A percentile compares a stretch with the other conserved stretches of the same genome.
phyloP scores from a whole-genome alignment of 2,113 vertebrate genomes.

The Chaetodon auriga region DNA sequence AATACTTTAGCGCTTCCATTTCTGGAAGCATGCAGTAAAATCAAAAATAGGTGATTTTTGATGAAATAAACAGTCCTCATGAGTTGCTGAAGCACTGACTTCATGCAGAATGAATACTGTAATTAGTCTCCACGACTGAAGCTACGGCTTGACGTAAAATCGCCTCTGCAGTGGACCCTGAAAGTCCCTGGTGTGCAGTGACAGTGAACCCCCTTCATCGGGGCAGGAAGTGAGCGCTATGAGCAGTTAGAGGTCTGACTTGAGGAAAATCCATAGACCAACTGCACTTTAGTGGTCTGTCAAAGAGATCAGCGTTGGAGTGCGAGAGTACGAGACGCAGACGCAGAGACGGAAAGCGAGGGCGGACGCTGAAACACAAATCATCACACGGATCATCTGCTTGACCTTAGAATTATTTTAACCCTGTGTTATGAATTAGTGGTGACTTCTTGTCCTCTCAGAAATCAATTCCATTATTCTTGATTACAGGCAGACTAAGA shows the following conservation, averaged over 20 bases:
- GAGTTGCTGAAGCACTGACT: too few relatives aligned
- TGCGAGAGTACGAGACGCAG: background rate
- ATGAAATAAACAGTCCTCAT: too few relatives aligned
- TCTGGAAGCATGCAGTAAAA: background rate
- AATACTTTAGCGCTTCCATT: background rate
- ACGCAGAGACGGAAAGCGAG: background rate
- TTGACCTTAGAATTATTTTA: background rate
- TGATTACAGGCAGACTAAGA: background rate
- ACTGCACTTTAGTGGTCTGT: conserved; percentile 16
- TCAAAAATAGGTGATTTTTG: background rate
- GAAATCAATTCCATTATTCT: background rate
- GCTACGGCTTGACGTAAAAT: background rate
- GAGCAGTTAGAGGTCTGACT: conserved; percentile 29
- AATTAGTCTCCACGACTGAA: too few relatives aligned
- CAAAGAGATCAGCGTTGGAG: conserved; percentile 1
- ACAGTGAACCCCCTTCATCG: background rate
- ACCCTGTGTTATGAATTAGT: background rate
- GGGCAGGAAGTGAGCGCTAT: background rate
- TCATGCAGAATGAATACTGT: too few relatives aligned
- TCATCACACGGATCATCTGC: background rate
- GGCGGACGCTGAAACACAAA: background rate
- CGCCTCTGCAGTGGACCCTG: background rate
- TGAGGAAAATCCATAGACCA: conserved; percentile 20
- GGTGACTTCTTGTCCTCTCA: background rate
- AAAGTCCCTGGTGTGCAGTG: background rate